Base-by-base conservation (phyloP, 2,888 invertebrate genomes). In the Pseudoips prasinana region DNA sequence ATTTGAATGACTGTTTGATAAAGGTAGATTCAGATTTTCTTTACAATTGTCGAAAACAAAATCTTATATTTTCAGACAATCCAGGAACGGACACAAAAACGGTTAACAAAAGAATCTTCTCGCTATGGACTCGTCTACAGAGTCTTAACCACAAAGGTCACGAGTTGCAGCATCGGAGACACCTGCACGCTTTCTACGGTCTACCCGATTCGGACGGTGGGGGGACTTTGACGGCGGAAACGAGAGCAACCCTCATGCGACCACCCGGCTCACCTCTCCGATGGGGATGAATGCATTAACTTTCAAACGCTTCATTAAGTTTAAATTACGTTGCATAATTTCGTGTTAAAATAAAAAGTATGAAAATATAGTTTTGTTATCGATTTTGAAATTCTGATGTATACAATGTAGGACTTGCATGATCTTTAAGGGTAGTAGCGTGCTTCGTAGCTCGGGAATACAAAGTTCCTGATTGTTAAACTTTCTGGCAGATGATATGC, bases 221-320 rank as follows among this genome's bases (percentile, higher is more conserved):
- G 10, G 71, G 71, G 1, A 51, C 63, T 1, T 70, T 87, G 9
- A 85, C 85, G 0, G 86, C 87, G 0, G 84, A 87, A 46, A 84
- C 87, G 31, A 77, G 87, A 45, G 80, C 54, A 7, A 74, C 72
- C 1, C 67, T 83, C 39, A 66, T 81, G 62, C 67, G 88, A 70
- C 87, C 88, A 36, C 86, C 88, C 2, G 88, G 88, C 41, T 86
- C 87, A 8, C 88, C 88, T 1, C 58, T 88, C 20, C 70, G 88
- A 46, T 89, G 87, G 85, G 86, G 89, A 35, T 83, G 63, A 82
- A 59, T 51, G 32, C 20, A 33, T 25, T 38, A 42, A 36, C 41
- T 26, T 36, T 39, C 31, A 34, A 29, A 23, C 24, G 43, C 44
- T 42, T 45, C 27, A 44, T 39, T 46, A 30, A 23, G 37, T 40